phyloP scores from a whole-genome alignment of 2,888 invertebrate species.

The Protophormia terraenovae region DNA sequence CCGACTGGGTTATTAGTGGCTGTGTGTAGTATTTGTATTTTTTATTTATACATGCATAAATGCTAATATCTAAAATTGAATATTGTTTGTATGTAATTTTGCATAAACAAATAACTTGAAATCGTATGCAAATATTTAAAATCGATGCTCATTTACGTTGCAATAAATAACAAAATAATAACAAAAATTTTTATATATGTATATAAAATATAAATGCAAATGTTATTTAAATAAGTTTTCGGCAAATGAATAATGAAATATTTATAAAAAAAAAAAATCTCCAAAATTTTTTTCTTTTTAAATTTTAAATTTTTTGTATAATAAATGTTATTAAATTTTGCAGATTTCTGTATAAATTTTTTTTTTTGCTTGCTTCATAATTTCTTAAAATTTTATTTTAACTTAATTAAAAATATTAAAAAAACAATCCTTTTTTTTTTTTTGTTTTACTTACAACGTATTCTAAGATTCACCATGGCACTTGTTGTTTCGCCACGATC shows the following conservation, averaged over 20 bases:
- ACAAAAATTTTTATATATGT: background rate
- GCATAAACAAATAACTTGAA: background rate
- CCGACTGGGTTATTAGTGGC: too few relatives aligned
- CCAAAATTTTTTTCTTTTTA: too few relatives aligned
- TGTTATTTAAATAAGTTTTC: background rate
- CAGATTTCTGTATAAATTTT: too few relatives aligned
- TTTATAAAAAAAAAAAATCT: too few relatives aligned
- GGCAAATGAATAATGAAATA: background rate
- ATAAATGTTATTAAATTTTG: too few relatives aligned
- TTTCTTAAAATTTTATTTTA: background rate
- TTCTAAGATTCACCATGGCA: constrained; percentile 88
- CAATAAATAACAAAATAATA: constrained; percentile 28
- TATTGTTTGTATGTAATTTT: background rate
- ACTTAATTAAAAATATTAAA: background rate
- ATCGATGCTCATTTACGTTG: constrained; percentile 19
- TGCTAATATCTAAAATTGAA: background rate
- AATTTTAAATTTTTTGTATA: too few relatives aligned
- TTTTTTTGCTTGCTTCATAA: too few relatives aligned
- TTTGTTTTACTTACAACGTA: constrained; percentile 88
- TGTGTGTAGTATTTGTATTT: too few relatives aligned
- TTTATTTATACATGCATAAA: background rate
- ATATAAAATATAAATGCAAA: background rate
- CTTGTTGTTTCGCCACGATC: constrained; percentile 91
- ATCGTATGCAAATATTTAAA: background rate
- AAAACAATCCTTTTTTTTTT: background rate